Evolutionary conservation across 2,113 vertebrate species (phyloP).

Genomic region (Hypomesus transpacificus): DNA sequence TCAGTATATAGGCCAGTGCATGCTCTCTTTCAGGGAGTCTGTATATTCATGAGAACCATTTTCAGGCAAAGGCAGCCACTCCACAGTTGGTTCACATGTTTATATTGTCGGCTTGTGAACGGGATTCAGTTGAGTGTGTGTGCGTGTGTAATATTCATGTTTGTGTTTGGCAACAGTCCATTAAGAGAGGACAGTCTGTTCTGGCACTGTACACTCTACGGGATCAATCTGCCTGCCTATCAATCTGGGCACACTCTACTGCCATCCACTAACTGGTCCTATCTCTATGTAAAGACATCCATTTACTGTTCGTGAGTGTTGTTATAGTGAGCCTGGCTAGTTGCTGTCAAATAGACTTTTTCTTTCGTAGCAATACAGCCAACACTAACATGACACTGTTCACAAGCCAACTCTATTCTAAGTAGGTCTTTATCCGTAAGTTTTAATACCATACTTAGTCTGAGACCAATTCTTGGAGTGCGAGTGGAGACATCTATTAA

Average conservation of each 20-base stretch:
- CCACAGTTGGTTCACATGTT: neutral
- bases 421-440: slow-evolving; percentile 28
- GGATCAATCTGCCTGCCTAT: neutral
- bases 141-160: neutral
- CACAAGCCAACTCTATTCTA: slow-evolving; percentile 43
- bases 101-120: neutral
- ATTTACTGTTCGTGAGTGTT: no score
- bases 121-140: slow-evolving; percentile 6
- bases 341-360: slow-evolving; percentile 5
- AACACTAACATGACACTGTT: slow-evolving; percentile 49
- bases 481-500: slow-evolving; percentile 51
- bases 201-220: slow-evolving; percentile 4
- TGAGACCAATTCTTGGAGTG: slow-evolving; percentile 31
- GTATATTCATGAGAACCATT: neutral
- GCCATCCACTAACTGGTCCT: neutral
- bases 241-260: neutral
- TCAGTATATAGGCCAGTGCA: slow-evolving; percentile 35
- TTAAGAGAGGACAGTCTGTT: slow-evolving; percentile 8
- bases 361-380: slow-evolving; percentile 19
- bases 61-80: neutral
- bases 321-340: neutral
- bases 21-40: no score
- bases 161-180: neutral
- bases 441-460: slow-evolving; percentile 57
- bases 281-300: no score